These are phyloP conservation scores for Pogonocichla stellata DNA, from an alignment of 2,113 vertebrate genomes.

Conservation along the genomic window DNA sequence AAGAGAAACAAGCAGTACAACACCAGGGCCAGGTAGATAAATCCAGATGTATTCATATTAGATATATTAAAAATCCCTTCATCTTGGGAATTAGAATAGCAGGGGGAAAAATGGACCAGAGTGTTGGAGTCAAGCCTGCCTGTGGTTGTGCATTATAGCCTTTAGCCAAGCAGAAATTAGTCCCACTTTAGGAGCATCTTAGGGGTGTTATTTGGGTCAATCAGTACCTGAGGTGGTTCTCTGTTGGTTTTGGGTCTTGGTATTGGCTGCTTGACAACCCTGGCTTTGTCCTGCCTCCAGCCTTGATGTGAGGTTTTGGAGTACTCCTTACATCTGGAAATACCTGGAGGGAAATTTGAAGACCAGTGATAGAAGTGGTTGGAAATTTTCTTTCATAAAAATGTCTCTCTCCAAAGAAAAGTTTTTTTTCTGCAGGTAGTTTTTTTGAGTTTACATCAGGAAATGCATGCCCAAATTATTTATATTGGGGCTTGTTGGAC, in stretches of 20 bases:
- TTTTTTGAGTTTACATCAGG: not conserved
- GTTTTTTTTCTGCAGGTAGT: not conserved
- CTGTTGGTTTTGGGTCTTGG: not conserved
- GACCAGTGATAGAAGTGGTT: not conserved
- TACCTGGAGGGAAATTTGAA: not conserved
- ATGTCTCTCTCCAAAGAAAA: not conserved
- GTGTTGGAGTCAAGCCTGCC: not conserved
- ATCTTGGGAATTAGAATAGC: not conserved
- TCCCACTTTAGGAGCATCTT: not conserved
- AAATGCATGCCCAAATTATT: not conserved
- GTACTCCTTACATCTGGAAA: not conserved
- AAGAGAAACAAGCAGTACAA: not conserved
- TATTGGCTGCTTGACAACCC: not conserved
- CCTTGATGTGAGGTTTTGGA: not conserved
- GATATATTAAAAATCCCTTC: not conserved
- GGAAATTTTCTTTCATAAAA: not conserved
- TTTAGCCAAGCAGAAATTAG: not conserved
- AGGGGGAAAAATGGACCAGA: not conserved
- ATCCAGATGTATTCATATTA: rapidly evolving
- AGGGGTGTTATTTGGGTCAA: not conserved
- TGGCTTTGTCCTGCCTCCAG: not conserved
- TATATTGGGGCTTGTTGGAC: not conserved
- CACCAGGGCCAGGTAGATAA: not conserved
- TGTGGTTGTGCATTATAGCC: rapidly evolving
- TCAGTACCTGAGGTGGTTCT: not conserved